phyloP scores from a whole-genome alignment of 1,140 invertebrate species.

The Drosophila cardini region DNA sequence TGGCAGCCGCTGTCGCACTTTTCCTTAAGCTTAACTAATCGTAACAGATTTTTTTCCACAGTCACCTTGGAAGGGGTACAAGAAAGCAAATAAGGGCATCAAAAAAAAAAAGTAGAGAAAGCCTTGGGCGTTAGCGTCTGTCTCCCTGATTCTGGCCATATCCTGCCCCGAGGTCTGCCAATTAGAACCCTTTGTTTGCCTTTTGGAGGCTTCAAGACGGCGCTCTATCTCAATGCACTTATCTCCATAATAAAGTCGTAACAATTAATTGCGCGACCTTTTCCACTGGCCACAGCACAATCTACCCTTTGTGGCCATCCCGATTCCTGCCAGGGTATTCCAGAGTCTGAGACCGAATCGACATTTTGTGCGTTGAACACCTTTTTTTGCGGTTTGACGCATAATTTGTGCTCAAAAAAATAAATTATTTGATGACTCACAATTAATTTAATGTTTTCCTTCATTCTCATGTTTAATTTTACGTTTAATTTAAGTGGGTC shows the following conservation, averaged over 20 bases:
- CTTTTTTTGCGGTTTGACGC: slow-evolving; percentile 74
- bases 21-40: slow-evolving; percentile 76
- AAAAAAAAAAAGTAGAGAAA: slow-evolving; percentile 17
- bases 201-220: slow-evolving; percentile 48
- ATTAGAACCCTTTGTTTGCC: slow-evolving; percentile 82
- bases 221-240: slow-evolving; percentile 57
- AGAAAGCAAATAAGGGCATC: slow-evolving; percentile 20
- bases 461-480: slow-evolving; percentile 57
- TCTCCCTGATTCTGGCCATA: slow-evolving; percentile 45
- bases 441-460: slow-evolving; percentile 77
- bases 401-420: slow-evolving; percentile 70
- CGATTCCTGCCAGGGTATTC: background rate
- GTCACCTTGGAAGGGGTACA: slow-evolving; percentile 41
- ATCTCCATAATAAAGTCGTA: slow-evolving; percentile 84
- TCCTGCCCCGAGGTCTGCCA: slow-evolving; percentile 75
- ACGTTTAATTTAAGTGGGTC: slow-evolving; percentile 19
- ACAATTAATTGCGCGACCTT: slow-evolving; percentile 84
- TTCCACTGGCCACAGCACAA: slow-evolving; percentile 28
- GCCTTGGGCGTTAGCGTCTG: slow-evolving; percentile 72
- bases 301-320: slow-evolving; percentile 1
- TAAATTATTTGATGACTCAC: slow-evolving; percentile 78
- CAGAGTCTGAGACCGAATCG: background rate
- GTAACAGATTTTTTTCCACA: slow-evolving; percentile 78
- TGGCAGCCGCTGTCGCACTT: slow-evolving; percentile 50
- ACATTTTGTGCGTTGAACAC: background rate